A percentile compares a stretch with the other conserved stretches of the same genome.
Conservation (phyloP, 2,113 vertebrate genomes). For the Colaptes auratus region DNA sequence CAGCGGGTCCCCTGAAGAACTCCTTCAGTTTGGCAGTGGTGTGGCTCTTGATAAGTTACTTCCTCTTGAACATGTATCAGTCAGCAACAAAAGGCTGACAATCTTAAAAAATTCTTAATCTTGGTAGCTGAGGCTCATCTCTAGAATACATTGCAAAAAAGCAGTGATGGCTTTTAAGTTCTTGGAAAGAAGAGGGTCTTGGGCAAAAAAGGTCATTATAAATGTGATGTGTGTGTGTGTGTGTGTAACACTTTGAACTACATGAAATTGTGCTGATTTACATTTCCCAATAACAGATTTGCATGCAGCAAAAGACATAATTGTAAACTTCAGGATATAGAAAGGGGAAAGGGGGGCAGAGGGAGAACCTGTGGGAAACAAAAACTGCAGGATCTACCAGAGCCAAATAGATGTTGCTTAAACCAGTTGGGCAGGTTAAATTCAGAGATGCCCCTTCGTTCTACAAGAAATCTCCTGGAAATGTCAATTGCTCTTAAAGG, state of each 20-base stretch:
- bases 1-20: background rate
- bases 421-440: constrained; percentile 46
- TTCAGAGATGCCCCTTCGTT: constrained; percentile 11
- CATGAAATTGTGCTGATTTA: background rate
- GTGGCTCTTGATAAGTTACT: background rate
- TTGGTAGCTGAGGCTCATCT: background rate
- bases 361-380: background rate
- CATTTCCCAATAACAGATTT: background rate
- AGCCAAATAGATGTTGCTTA: background rate
- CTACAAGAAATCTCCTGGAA: background rate
- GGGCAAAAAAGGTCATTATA: background rate
- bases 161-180: background rate
- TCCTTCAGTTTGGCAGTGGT: background rate
- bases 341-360: background rate
- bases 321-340: background rate
- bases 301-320: background rate
- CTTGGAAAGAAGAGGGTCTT: background rate
- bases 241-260: background rate
- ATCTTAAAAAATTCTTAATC: background rate
- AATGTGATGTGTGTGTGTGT: accelerated
- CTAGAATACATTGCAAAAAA: background rate
- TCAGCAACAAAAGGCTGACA: background rate
- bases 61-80: background rate
- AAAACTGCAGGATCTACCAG: constrained; percentile 1
- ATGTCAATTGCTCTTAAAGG: background rate